A percentile compares a stretch with the other conserved stretches of the same genome.
Evolutionary conservation across 2,113 vertebrate genomes (phyloP).

Genomic region (Haemorhous mexicanus): DNA sequence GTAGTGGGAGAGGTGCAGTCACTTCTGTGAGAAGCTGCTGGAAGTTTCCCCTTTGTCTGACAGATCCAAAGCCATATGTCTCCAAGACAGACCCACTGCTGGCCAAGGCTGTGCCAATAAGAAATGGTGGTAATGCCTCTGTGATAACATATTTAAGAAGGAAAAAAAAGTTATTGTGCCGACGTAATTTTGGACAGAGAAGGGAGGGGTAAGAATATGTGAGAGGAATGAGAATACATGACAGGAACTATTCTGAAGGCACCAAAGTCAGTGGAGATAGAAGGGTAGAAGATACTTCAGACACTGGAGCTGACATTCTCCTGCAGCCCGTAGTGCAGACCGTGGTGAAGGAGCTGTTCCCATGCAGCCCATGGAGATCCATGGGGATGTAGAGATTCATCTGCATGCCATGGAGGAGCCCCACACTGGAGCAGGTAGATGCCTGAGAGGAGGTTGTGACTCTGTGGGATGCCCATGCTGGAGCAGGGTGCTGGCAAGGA

Average conservation of each 20-base stretch:
- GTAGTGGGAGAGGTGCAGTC: not conserved
- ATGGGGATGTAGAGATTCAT: not conserved
- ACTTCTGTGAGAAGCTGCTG: not conserved
- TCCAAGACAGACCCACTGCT: not conserved
- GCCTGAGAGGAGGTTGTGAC: not conserved
- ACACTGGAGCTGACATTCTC: not conserved
- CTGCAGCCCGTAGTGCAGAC: not conserved
- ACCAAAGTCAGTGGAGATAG: too few species aligned
- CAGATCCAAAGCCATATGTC: not conserved
- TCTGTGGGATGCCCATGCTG: not conserved
- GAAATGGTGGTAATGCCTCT: not conserved
- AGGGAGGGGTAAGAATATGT: not conserved
- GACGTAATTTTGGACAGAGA: not conserved
- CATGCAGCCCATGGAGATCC: not conserved
- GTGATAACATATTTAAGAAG: not conserved
- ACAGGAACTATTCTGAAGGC: not conserved
- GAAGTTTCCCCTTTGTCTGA: not conserved
- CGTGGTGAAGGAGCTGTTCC: not conserved
- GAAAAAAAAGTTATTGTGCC: not conserved
- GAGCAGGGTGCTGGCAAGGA: not conserved
- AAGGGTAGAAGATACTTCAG: not conserved
- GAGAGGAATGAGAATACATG: not conserved
- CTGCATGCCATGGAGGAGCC: rapidly evolving
- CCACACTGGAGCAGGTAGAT: not conserved
- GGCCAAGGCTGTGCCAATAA: not conserved